A percentile compares a stretch with the other conserved stretches of the same genome.
Evolutionary conservation across 2,113 vertebrate species (phyloP).

Genomic region (Otis tarda): DNA sequence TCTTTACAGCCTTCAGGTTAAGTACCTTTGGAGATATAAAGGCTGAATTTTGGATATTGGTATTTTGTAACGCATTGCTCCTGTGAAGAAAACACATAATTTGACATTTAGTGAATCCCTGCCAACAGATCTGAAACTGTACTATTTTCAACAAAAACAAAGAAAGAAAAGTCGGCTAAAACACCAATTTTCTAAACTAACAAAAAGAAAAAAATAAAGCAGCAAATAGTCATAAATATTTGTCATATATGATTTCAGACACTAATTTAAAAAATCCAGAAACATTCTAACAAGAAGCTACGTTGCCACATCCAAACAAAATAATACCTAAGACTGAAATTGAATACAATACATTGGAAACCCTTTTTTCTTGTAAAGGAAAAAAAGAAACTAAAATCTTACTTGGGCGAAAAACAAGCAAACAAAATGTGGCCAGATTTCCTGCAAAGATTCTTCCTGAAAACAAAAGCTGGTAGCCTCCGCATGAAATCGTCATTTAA

Average conservation of each 20-base stretch:
- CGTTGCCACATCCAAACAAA: not conserved
- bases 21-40: conserved; percentile 93
- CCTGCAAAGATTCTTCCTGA: not conserved
- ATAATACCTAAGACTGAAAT: not conserved
- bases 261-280: not conserved
- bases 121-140: not conserved
- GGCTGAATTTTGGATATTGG: conserved; percentile 85
- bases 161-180: not conserved
- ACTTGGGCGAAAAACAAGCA: not conserved
- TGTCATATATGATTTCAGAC: not conserved
- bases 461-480: not conserved
- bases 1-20: conserved; percentile 83
- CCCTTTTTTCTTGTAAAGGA: not conserved
- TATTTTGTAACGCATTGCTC: conserved; percentile 87
- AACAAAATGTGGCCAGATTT: not conserved
- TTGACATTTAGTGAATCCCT: not conserved
- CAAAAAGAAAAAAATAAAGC: not conserved
- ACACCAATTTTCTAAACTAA: not conserved
- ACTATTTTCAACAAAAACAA: not conserved
- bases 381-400: not conserved
- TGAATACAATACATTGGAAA: not conserved
- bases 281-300: not conserved
- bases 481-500: not conserved
- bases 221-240: not conserved
- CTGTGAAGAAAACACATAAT: conserved; percentile 68